phyloP scores from a whole-genome alignment of 2,888 invertebrate genomes.

The Cheilosia urbana region DNA sequence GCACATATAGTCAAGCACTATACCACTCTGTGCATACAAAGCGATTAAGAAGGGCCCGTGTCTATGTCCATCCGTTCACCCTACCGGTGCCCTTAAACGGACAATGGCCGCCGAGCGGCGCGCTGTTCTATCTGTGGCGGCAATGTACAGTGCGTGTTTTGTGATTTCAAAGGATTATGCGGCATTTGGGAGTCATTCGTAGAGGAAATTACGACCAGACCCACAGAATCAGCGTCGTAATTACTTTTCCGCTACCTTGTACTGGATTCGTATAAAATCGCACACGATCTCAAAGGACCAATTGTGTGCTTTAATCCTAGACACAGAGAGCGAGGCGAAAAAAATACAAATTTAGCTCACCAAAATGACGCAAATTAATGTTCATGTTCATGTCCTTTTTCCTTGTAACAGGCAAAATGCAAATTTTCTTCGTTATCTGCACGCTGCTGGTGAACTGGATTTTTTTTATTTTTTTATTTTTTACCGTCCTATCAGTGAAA shows the following conservation, averaged over 20 bases:
- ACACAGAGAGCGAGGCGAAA: conserved; percentile 7
- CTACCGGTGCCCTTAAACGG: conserved; percentile 6
- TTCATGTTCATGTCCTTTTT: conserved; percentile 35
- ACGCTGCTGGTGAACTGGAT: conserved; percentile 1
- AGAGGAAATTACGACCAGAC: conserved; percentile 19
- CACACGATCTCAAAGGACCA: conserved; percentile 41
- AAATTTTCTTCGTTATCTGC: conserved; percentile 67
- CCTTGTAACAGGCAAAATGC: conserved; percentile 45
- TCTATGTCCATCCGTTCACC: background rate
- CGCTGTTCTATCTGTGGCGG: background rate
- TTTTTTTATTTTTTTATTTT: background rate
- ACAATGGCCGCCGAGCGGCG: conserved; percentile 14
- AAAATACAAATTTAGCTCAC: conserved; percentile 27
- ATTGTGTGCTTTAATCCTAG: conserved; percentile 40
- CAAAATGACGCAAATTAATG: conserved; percentile 57
- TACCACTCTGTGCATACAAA: background rate
- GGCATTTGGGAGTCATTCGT: conserved; percentile 66
- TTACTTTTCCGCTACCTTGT: conserved; percentile 45
- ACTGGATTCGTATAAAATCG: conserved; percentile 33
- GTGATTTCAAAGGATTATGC: conserved; percentile 74
- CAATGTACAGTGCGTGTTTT: conserved; percentile 55
- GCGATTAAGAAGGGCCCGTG: conserved; percentile 35
- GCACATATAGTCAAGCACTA: conserved; percentile 1
- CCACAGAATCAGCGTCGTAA: conserved; percentile 25
- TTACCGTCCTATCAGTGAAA: conserved; percentile 22